These are phyloP conservation scores for Elymnias hypermnestra DNA, from an alignment of 1,140 invertebrate species.

Conservation along the genomic window DNA sequence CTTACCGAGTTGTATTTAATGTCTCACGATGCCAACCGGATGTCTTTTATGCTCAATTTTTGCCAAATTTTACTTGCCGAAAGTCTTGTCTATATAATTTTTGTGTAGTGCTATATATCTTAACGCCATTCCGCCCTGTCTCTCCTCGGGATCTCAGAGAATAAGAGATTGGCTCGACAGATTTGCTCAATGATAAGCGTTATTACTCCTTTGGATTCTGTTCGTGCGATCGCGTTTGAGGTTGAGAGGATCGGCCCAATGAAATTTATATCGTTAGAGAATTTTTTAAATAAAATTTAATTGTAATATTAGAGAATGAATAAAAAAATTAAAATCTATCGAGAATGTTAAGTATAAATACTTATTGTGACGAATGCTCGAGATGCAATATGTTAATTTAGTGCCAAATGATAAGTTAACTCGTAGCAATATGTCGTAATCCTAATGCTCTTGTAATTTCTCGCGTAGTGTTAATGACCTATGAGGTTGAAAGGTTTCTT, in stretches of 20 bases:
- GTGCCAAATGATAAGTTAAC: constrained; percentile 76
- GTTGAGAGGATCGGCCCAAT: constrained; percentile 37
- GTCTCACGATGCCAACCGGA: constrained; percentile 62
- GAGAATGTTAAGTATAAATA: constrained; percentile 54
- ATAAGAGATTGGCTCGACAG: constrained; percentile 36
- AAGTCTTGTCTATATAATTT: constrained; percentile 62
- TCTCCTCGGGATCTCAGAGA: constrained; percentile 23
- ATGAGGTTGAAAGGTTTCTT: constrained; percentile 71
- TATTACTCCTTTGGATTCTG: constrained; percentile 40
- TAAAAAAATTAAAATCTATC: constrained; percentile 22
- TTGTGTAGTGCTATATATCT: constrained; percentile 29
- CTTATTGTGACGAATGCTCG: constrained; percentile 65
- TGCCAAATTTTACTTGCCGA: constrained; percentile 75
- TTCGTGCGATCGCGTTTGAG: constrained; percentile 33
- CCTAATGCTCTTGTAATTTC: constrained; percentile 71
- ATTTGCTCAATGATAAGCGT: constrained; percentile 64
- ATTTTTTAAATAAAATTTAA: constrained; percentile 43
- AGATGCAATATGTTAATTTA: constrained; percentile 75
- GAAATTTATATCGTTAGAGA: constrained; percentile 54
- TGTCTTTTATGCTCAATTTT: constrained; percentile 71
- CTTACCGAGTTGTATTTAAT: constrained; percentile 49
- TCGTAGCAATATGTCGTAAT: constrained; percentile 72
- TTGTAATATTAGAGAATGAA: constrained; percentile 51
- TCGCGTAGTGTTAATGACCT: constrained; percentile 72
- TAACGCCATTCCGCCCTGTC: constrained; percentile 28